phyloP scores from a whole-genome alignment of 1,140 invertebrate species.

The Drosophila pectinifera region DNA sequence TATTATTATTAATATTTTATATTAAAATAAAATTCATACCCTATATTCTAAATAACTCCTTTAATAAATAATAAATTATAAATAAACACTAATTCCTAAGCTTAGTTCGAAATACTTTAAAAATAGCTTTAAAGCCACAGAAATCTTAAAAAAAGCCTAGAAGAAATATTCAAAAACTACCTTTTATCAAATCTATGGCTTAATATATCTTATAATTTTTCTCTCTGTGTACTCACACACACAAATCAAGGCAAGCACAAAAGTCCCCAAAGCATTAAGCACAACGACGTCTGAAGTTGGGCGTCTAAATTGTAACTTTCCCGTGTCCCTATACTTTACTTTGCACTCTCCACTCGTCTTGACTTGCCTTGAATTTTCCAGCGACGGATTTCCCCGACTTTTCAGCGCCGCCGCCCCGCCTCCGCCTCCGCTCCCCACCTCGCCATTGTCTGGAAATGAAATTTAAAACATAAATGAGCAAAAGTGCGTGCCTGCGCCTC shows the following conservation, averaged over 20 bases:
- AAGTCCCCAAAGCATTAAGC: conserved; percentile 57
- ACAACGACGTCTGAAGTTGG: conserved; percentile 54
- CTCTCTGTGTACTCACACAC: conserved; percentile 3
- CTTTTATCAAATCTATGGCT: no score
- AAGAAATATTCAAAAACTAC: no score
- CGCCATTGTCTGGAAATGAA: conserved; percentile 69
- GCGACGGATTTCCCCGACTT: not conserved
- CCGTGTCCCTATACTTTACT: conserved; percentile 41
- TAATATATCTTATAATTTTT: no score
- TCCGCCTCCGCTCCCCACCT: not conserved
- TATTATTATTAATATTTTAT: no score
- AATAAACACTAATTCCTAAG: no score
- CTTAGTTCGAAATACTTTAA: no score
- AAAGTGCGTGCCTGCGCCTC: conserved; percentile 70
- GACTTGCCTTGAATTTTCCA: conserved; percentile 16
- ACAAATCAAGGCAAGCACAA: conserved; percentile 69
- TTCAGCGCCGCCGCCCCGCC: no score
- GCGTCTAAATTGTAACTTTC: conserved; percentile 68
- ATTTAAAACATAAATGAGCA: conserved; percentile 83
- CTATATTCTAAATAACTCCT: no score
- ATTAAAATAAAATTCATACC: no score
- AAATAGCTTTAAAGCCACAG: no score
- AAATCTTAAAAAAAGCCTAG: no score
- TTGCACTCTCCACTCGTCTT: conserved; percentile 41
- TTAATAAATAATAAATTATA: no score